phyloP scores from a whole-genome alignment of 2,113 vertebrate species.

The Takifugu bimaculatus region DNA sequence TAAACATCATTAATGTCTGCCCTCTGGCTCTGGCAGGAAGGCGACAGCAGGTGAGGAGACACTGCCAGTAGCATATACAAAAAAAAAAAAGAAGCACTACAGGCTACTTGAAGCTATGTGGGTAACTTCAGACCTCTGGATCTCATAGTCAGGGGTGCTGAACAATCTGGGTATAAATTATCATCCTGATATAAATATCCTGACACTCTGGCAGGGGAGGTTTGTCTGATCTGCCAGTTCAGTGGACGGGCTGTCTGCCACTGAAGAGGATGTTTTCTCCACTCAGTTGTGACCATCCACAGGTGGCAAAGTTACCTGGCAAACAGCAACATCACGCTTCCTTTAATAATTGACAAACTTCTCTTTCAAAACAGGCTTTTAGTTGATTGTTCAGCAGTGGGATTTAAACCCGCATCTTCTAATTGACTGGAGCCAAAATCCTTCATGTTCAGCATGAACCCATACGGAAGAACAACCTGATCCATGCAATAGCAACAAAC shows the following conservation, averaged over 20 bases:
- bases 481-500: too few species aligned
- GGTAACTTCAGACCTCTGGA: conserved; percentile 19
- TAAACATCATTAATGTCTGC: conserved; percentile 17
- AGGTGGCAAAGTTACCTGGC: conserved; percentile 45
- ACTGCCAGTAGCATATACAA: conserved; percentile 4
- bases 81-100: conserved; percentile 25
- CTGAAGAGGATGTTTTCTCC: conserved; percentile 47
- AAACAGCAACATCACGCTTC: conserved; percentile 24
- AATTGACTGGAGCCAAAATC: too few species aligned
- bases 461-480: too few species aligned
- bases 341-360: conserved; percentile 20
- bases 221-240: conserved; percentile 53
- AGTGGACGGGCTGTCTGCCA: conserved; percentile 41
- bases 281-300: conserved; percentile 44
- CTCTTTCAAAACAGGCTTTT: not conserved
- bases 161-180: conserved; percentile 48
- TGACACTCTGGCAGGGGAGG: conserved; percentile 59
- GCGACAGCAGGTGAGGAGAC: conserved; percentile 36
- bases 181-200: conserved; percentile 59
- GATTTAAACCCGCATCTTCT: too few species aligned
- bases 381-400: too few species aligned
- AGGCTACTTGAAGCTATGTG: conserved; percentile 43
- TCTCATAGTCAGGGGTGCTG: conserved; percentile 42
- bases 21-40: conserved; percentile 3
- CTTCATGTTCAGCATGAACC: too few species aligned